Evolutionary conservation across 2,888 invertebrate genomes (phyloP), one percentile per base, ranked within the genome.

Genomic region (Biston betularia): DNA sequence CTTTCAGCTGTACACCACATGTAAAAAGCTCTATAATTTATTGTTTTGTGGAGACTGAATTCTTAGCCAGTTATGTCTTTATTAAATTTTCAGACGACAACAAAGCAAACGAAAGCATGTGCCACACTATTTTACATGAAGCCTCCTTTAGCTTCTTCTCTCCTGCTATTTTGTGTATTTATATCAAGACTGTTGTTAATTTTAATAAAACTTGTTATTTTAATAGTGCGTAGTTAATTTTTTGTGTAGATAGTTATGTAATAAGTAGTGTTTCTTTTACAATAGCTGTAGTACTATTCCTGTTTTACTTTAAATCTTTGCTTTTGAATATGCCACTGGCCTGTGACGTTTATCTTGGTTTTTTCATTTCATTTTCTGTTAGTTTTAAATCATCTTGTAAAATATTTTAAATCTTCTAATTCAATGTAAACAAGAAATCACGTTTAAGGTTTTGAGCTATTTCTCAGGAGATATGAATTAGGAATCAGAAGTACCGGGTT

Each of bases 61-160:
- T 82, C 84, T n/a, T 86, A 87, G 85, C 79, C 79, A 79, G 83
- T 71, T 70, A 79, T 81, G 81, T 75, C 68, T 38, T 69, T 62
- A 46, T 84, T 89, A 80, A 77, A 83, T 82, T 93, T 92, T 92
- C 93, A 93, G 93, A 88, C 88, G 85, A 66, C 89, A 83, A 71
- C 90, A 86, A 68, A 86, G 89, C 86, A 89, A 89, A 85, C 83
- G 86, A 87, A 90, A 88, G 83, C 88, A 89, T 86, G 84, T 84
- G 76, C 83, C 85, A 76, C 89, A 85, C 79, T 90, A 92, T 85
- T 86, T 87, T 78, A 80, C 82, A 75, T 90, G 82, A 85, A 71
- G 70, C 68, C 72, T 69, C 71, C 66, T 59, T 48, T 66, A 67
- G 64, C 53, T 69, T 68, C 64, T 68, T 63, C 59, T 59, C 54